These are phyloP conservation scores for Tricholaema leucomelas DNA, from an alignment of 2,113 vertebrate genomes.

Conservation along the genomic window DNA sequence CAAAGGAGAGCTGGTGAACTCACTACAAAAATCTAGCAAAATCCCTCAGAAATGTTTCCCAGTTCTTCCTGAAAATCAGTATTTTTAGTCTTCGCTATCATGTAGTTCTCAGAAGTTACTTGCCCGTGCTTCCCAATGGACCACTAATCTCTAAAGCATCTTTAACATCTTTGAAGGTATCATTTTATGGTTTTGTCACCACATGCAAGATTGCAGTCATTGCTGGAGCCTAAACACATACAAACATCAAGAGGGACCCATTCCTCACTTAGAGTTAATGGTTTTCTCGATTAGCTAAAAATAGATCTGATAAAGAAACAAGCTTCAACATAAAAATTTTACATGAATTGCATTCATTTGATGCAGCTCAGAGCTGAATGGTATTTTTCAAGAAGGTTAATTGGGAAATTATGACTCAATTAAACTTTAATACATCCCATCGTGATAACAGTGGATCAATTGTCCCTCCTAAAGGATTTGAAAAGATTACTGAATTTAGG, in stretches of 20 bases:
- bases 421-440: neutral
- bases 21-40: neutral
- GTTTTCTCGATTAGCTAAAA: neutral
- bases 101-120: neutral
- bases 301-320: neutral
- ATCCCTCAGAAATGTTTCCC: neutral
- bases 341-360: neutral
- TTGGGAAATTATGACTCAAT: neutral
- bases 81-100: neutral
- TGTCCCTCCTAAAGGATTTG: neutral
- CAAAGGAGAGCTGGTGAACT: neutral
- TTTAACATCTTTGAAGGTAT: neutral
- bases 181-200: neutral
- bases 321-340: neutral
- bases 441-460: neutral
- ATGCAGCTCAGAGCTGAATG: neutral
- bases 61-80: neutral
- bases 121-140: neutral
- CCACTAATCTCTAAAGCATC: neutral
- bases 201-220: neutral
- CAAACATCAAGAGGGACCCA: neutral
- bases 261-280: neutral
- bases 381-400: neutral
- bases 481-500: neutral
- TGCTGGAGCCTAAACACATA: neutral